Percentiles rank a stretch among this genome's conserved stretches.
These are phyloP conservation scores for Cryptotis parvus DNA, from an alignment of 2,113 vertebrate genomes.

Conservation along the genomic window DNA sequence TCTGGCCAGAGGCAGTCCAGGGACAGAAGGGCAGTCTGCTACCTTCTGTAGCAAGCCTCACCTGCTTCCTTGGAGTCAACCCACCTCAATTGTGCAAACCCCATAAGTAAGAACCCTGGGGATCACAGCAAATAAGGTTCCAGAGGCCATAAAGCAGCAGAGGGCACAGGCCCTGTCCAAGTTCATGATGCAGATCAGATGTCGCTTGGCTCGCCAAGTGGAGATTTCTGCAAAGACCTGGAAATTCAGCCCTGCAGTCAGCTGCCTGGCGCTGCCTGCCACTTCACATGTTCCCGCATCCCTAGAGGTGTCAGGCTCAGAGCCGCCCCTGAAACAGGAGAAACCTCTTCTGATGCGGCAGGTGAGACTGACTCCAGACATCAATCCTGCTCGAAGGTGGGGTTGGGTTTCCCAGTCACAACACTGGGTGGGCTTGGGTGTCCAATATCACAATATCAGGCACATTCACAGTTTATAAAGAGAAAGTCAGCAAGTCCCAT, in stretches of 20 bases:
- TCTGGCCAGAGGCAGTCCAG: no score
- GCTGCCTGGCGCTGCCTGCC: background rate
- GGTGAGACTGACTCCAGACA: constrained; percentile 70
- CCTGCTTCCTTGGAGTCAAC: no score
- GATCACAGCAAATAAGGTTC: no score
- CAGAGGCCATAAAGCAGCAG: no score
- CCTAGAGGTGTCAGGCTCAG: no score
- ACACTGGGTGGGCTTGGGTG: constrained; percentile 76
- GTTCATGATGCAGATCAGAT: no score
- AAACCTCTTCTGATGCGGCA: constrained; percentile 58
- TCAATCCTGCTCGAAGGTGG: constrained; percentile 68
- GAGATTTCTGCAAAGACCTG: constrained; percentile 69
- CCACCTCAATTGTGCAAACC: no score
- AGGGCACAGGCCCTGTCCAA: no score
- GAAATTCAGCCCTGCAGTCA: constrained; percentile 70
- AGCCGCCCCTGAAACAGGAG: constrained; percentile 72
- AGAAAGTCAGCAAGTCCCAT: constrained; percentile 66
- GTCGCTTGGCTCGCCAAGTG: background rate
- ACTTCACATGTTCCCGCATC: no score
- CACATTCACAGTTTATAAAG: constrained; percentile 77
- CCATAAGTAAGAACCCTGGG: no score
- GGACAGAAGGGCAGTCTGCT: no score
- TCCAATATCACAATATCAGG: constrained; percentile 80
- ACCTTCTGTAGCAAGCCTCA: no score
- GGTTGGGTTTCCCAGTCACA: constrained; percentile 78